Base-by-base conservation (phyloP, 2,113 vertebrate species). In the Cyanoramphus novaezelandiae region DNA sequence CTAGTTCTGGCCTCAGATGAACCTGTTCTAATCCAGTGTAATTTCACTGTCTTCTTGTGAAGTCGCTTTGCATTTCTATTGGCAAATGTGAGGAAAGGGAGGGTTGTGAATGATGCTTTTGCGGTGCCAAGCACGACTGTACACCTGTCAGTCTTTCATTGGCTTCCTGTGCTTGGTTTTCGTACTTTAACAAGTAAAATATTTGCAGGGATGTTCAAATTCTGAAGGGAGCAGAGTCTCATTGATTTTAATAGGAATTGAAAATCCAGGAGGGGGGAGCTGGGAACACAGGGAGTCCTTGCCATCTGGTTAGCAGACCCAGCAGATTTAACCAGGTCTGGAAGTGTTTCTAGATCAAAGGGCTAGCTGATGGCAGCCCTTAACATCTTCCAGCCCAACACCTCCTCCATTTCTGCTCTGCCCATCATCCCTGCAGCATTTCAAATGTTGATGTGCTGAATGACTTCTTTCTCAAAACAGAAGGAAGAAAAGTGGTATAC, bases 311-410 rank as follows among this genome's bases (percentile, higher is more conserved):
- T 79, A 87, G 70, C 93, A 95, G 88, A 84, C 19, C 52, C 52
- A 62, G 52, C 9, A 62, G 62, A 86, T 94, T 93, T 91, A 79
- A 78, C 69, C 67, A 67, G 78, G 62, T 82, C 92, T 92, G 83
- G 72, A 84, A 84, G 70, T 94, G 77, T 93, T 93, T 92, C 83
- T 91, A 41, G 81, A 95, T 94, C 92, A 96, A 96, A 97, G 91
- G 44, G 37, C 28, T 57, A 49, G 14, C 67, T 69, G 65, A 59
- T 93, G 83, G 92, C 83, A 87, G 74, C 65, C 65, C 46, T 72
- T 92, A 93, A 87, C 59, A 46, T 88, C 93, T 90, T 75, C 78
- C 63, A 94, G 65, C 28, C 11, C 49, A 62, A 23, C 65, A 87
- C 70, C 49, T 93, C 77, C 76, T 92, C 69, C 57, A 39, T 92